Percentiles rank a stretch among this genome's conserved stretches.
These are phyloP conservation scores for Dermatemys mawii DNA, from an alignment of 2,113 vertebrate genomes.

Conservation along the genomic window DNA sequence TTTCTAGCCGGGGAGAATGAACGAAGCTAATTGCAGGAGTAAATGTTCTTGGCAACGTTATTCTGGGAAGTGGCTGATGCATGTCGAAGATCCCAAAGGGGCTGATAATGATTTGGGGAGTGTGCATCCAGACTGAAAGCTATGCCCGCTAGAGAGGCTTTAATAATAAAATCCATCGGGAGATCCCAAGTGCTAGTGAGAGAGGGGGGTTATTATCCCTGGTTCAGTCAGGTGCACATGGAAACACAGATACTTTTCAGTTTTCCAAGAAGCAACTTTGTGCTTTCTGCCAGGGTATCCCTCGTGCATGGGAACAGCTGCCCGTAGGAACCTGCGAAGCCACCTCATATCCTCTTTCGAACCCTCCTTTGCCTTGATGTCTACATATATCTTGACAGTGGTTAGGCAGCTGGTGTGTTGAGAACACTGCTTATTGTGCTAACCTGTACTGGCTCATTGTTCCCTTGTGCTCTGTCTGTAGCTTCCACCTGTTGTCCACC, in stretches of 20 bases:
- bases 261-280: background rate
- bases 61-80: background rate
- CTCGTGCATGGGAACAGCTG: no score
- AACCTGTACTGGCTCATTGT: no score
- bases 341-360: background rate
- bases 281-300: background rate
- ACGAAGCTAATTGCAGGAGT: background rate
- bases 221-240: background rate
- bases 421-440: no score
- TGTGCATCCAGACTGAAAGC: background rate
- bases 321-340: no score
- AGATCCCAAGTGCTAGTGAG: background rate
- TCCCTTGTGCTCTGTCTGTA: no score
- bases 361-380: background rate
- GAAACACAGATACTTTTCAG: background rate
- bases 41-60: background rate
- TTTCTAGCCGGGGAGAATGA: background rate
- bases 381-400: no score
- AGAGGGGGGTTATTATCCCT: background rate
- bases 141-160: fast-evolving
- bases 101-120: background rate
- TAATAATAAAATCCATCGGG: background rate
- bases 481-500: background rate
- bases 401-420: no score
- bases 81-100: background rate